phyloP scores from a whole-genome alignment of 1,140 invertebrate genomes.

The Drosophila ogumai region DNA sequence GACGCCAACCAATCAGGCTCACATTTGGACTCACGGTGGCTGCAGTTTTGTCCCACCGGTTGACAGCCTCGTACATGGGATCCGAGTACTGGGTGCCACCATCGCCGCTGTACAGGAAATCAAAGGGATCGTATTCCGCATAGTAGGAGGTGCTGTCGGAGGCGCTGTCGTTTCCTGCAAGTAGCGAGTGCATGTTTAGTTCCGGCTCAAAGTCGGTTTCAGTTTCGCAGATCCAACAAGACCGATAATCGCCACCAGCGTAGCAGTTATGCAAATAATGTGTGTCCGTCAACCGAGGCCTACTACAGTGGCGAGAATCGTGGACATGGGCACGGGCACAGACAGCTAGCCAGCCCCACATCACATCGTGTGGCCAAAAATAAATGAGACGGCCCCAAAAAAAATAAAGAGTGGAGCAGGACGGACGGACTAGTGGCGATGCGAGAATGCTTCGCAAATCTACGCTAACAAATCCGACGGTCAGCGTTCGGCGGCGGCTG shows the following conservation, averaged over 20 bases:
- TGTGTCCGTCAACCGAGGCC: slow-evolving; percentile 37
- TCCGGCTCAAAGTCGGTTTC: slow-evolving; percentile 22
- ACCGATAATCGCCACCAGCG: slow-evolving; percentile 37
- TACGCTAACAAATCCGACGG: slow-evolving; percentile 66
- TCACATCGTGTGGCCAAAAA: slow-evolving; percentile 65
- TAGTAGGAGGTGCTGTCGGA: slow-evolving; percentile 88
- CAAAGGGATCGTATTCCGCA: slow-evolving; percentile 93
- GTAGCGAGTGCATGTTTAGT: slow-evolving; percentile 78
- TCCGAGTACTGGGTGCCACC: slow-evolving; percentile 91
- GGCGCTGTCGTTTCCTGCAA: slow-evolving; percentile 80
- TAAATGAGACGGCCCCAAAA: slow-evolving; percentile 58
- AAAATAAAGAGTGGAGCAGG: slow-evolving; percentile 15
- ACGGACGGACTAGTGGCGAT: slow-evolving; percentile 17
- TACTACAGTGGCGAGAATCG: slow-evolving; percentile 23
- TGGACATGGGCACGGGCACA: slow-evolving; percentile 14
- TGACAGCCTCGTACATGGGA: slow-evolving; percentile 91
- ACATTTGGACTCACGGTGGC: slow-evolving; percentile 85
- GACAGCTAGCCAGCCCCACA: slow-evolving; percentile 24
- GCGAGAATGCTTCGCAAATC: slow-evolving; percentile 65
- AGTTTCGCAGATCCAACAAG: slow-evolving; percentile 25
- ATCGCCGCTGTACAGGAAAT: slow-evolving; percentile 90
- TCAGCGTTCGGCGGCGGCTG: slow-evolving; percentile 9
- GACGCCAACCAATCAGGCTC: slow-evolving; percentile 86
- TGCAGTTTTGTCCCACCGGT: slow-evolving; percentile 87
- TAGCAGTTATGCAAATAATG: slow-evolving; percentile 71